A percentile compares a stretch with the other conserved stretches of the same genome.
phyloP scores from a whole-genome alignment of 2,113 vertebrate genomes.

The Ailuropoda melanoleuca region DNA sequence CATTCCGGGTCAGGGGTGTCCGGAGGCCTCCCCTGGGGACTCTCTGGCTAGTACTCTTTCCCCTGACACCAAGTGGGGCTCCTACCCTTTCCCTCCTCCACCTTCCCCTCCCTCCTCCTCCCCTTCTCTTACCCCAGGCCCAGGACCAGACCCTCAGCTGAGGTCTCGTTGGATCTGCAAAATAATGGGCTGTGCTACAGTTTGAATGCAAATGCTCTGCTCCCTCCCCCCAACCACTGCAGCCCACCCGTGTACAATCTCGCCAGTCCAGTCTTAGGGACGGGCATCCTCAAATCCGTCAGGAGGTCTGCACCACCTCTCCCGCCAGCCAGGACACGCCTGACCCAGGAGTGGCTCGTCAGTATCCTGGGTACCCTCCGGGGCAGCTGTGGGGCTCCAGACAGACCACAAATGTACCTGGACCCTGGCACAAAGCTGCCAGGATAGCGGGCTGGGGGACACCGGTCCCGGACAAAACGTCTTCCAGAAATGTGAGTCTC shows the following conservation, averaged over 20 bases:
- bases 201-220: neutral
- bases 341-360: neutral
- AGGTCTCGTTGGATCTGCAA: neutral
- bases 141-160: neutral
- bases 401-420: neutral
- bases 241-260: neutral
- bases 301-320: neutral
- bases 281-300: neutral
- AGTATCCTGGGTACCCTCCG: fast-evolving
- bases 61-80: neutral
- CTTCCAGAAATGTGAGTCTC: neutral
- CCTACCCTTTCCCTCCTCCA: neutral
- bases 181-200: neutral
- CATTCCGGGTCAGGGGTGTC: neutral
- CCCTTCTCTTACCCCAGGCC: neutral
- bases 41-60: neutral
- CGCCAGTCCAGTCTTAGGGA: neutral
- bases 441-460: neutral
- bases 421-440: neutral
- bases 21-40: neutral
- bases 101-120: neutral
- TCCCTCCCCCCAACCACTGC: neutral
- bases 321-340: neutral
- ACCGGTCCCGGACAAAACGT: neutral
- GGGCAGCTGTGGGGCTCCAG: neutral